Base-by-base conservation (phyloP, 2,113 vertebrate genomes). In the Tupaia tana region DNA sequence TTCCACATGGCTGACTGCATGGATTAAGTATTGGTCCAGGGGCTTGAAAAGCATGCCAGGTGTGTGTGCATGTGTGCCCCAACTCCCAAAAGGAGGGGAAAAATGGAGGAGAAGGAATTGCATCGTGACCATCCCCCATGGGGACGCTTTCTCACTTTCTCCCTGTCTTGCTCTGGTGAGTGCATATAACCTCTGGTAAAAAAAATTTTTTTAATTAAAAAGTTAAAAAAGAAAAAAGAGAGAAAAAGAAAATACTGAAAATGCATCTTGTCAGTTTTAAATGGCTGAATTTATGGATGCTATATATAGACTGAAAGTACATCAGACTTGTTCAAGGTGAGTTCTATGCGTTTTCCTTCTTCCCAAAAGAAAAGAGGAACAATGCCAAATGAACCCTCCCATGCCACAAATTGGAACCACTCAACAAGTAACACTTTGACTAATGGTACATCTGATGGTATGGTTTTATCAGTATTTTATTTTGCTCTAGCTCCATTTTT, bases 251-350 rank as follows among this genome's bases (percentile, higher is more conserved):
- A 93, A 80, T 70, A 29, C 70, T 85, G 66, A 58, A 63, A 89
- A 31, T 66, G n/a, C 25, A 84, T 70, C 52, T 56, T 83, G 19
- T 31, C 43, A 71, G 16, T 91, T 95, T 95, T 78, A 73, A 89
- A 56, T 67, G 66, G 34, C 58, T 69, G 58, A 58, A 27, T 58
- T 79, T 90, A 75, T 22, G 43, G 59, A 61, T 9, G 34, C 25
- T 6, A 52, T 61, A 64, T 66, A n/a, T 12, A 90, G n/a, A 81
- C 10, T 43, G 58, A 92, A 96, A 97, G 63, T 25, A 73, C 58
- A 81, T 64, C 75, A 95, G 86, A 66, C 24, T 93, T 78, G 96
- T 96, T 96, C 58, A 96, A 89, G 63, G 19, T 69, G 92, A 59
- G 59, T 96, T 96, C 89, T 56, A 66, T 92, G 89, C 96, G 27